Conservation (phyloP, 2,888 invertebrate species). For the Prenolepis imparis region DNA sequence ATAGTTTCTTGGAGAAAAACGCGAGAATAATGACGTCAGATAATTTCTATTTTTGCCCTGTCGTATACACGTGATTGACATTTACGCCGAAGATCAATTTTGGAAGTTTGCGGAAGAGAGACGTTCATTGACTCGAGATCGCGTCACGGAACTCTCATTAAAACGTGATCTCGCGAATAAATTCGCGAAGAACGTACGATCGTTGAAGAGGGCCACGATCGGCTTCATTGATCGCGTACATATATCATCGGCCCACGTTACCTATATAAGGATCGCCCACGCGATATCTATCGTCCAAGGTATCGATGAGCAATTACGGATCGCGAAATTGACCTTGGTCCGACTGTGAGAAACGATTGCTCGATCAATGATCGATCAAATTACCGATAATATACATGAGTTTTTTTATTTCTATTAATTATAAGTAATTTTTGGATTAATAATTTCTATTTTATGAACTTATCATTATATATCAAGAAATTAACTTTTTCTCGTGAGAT, state of each 20-base stretch:
- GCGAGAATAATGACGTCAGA: not conserved
- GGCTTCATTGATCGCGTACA: slow-evolving; percentile 11
- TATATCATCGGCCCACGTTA: slow-evolving; percentile 39
- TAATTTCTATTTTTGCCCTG: not conserved
- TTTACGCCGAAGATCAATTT: not conserved
- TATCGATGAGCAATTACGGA: slow-evolving; percentile 46
- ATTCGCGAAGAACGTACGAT: slow-evolving; percentile 19
- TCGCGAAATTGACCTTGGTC: slow-evolving; percentile 39
- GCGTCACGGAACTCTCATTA: slow-evolving; percentile 31
- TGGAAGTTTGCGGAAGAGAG: not conserved
- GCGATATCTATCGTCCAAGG: slow-evolving; percentile 53
- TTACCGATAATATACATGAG: not conserved
- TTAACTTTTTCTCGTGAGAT: not conserved
- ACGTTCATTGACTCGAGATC: slow-evolving; percentile 41
- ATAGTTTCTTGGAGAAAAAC: not conserved
- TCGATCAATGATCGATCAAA: slow-evolving; percentile 20
- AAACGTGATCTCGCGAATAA: slow-evolving; percentile 37
- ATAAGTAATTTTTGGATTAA: not conserved
- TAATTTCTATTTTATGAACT: not conserved
- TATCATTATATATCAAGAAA: not conserved
- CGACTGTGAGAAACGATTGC: not conserved
- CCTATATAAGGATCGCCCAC: slow-evolving; percentile 51
- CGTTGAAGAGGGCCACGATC: not conserved
- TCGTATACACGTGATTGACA: not conserved
- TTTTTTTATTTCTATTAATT: not conserved